These are phyloP conservation scores for Spatula clypeata DNA, from an alignment of 2,797 vertebrate genomes.

Conservation along the genomic window DNA sequence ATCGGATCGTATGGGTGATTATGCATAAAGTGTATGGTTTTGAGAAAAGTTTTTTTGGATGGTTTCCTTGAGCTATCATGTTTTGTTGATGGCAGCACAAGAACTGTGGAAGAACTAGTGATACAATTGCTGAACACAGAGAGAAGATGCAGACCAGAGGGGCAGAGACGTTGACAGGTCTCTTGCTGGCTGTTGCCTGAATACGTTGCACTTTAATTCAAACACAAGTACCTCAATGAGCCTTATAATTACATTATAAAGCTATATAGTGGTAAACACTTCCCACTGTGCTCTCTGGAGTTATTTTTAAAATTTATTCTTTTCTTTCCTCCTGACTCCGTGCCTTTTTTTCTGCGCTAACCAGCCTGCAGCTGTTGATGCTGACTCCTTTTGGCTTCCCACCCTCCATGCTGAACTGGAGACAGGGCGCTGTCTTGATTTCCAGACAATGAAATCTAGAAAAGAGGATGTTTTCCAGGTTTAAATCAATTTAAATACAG, in stretches of 20 bases:
- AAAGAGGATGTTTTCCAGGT: not conserved
- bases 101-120: not conserved
- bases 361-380: not conserved
- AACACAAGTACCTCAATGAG: conserved; percentile 2
- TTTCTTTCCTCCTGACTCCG: not conserved
- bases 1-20: conserved; percentile 13
- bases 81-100: conserved; percentile 14
- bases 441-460: not conserved
- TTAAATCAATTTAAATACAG: not conserved
- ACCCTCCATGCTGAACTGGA: not conserved
- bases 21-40: conserved; percentile 8
- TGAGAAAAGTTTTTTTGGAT: conserved; percentile 1
- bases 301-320: not conserved
- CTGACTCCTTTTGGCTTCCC: not conserved
- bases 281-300: not conserved
- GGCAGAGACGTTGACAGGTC: not conserved
- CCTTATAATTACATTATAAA: not conserved
- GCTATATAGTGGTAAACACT: not conserved
- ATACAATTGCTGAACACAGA: not conserved
- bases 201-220: conserved; percentile 5
- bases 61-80: not conserved
- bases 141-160: not conserved
- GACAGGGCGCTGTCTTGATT: not conserved
- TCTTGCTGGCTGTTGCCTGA: conserved; percentile 2
- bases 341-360: not conserved